Percentiles rank a stretch among this genome's conserved stretches.
These are phyloP conservation scores for Cotesia glomerata DNA, from an alignment of 1,140 invertebrate genomes.

Conservation along the genomic window DNA sequence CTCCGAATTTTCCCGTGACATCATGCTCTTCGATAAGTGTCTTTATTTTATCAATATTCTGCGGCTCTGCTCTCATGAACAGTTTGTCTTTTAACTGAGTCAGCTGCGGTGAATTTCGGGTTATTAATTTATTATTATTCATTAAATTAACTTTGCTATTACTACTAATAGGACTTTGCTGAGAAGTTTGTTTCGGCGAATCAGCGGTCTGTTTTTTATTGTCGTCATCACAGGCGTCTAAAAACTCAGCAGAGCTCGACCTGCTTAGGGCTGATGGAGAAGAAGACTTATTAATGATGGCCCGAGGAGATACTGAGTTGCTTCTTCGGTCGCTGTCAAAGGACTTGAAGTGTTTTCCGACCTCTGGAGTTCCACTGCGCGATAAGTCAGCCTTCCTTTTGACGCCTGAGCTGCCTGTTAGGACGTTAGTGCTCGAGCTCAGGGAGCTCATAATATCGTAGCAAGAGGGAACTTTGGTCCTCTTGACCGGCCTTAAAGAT, in stretches of 20 bases:
- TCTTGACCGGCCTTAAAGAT: slow-evolving; percentile 51
- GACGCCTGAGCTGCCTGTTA: slow-evolving; percentile 39
- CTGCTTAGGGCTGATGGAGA: background rate
- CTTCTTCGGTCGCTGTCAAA: slow-evolving; percentile 36
- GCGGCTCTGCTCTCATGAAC: slow-evolving; percentile 58
- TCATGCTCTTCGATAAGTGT: slow-evolving; percentile 51
- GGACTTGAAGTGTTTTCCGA: slow-evolving; percentile 58
- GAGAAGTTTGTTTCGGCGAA: background rate
- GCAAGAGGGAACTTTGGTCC: slow-evolving; percentile 57
- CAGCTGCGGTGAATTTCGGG: background rate
- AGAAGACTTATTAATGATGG: no score
- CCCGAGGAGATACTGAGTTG: background rate
- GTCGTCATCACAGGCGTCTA: background rate
- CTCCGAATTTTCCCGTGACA: slow-evolving; percentile 47
- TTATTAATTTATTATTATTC: slow-evolving; percentile 10
- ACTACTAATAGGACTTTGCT: background rate
- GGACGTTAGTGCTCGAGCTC: slow-evolving; percentile 53
- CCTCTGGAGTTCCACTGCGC: slow-evolving; percentile 50
- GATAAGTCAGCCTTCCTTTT: slow-evolving; percentile 60
- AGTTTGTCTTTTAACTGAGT: slow-evolving; percentile 53
- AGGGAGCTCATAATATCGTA: slow-evolving; percentile 59
- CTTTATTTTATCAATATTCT: slow-evolving; percentile 54
- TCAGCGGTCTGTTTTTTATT: background rate
- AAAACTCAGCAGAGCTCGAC: background rate
- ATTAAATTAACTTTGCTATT: background rate